Evolutionary conservation across 2,113 vertebrate species (phyloP).

Genomic region (Alces alces): DNA sequence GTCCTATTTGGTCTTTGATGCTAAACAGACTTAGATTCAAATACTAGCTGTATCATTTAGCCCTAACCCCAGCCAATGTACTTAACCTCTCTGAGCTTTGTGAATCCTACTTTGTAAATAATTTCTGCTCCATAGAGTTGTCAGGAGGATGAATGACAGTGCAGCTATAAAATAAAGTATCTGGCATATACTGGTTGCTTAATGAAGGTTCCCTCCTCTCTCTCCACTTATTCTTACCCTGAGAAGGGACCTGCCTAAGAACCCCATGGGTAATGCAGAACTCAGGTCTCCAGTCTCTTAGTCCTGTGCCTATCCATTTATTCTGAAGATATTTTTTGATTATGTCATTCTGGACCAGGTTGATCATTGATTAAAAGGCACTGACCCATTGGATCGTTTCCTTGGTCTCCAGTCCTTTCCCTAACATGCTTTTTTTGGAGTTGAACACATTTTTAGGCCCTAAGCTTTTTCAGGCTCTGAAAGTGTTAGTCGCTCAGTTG

Average conservation of each 20-base stretch:
- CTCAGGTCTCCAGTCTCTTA: not conserved
- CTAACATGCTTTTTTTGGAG: not conserved
- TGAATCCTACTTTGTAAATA: not conserved
- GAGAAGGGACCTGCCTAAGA: not conserved
- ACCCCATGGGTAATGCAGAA: not conserved
- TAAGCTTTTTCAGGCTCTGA: not conserved
- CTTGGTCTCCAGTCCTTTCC: not conserved
- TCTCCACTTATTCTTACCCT: not conserved
- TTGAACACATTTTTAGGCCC: not conserved
- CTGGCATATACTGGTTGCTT: not conserved
- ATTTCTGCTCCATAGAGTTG: not conserved
- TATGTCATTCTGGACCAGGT: not conserved
- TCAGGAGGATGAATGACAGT: not conserved
- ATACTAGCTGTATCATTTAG: not conserved
- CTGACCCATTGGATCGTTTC: not conserved
- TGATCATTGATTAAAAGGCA: not conserved
- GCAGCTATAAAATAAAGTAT: not conserved
- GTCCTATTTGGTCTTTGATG: not conserved
- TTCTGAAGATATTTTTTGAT: not conserved
- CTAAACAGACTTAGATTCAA: not conserved
- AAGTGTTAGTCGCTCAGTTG: not conserved
- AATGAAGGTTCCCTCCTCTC: not conserved
- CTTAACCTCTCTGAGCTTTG: not conserved
- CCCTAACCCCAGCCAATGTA: not conserved
- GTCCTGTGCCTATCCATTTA: not conserved